phyloP scores from a whole-genome alignment of 2,888 invertebrate species.

The Luperina nickerlii region DNA sequence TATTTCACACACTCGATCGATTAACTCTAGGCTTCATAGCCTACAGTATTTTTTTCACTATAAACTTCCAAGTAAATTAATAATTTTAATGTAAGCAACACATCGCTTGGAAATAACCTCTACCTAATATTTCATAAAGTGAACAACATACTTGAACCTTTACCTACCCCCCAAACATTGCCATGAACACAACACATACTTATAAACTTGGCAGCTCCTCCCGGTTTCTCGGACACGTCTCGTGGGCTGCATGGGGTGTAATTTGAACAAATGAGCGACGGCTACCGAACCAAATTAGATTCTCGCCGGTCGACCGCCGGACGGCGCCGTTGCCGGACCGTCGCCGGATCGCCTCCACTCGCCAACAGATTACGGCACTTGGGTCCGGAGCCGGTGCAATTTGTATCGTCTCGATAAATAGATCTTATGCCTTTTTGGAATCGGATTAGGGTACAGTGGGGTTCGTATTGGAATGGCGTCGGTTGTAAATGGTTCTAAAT shows the following conservation, averaged over 20 bases:
- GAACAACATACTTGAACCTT: constrained; percentile 2
- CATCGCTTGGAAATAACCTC: not conserved
- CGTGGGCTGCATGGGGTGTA: constrained; percentile 70
- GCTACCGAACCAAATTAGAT: constrained; percentile 92
- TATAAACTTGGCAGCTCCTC: constrained; percentile 60
- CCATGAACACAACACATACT: constrained; percentile 56
- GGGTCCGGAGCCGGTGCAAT: constrained; percentile 70
- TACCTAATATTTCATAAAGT: not conserved
- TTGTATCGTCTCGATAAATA: constrained; percentile 71
- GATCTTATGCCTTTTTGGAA: constrained; percentile 58
- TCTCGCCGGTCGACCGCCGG: constrained; percentile 80
- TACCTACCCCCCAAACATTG: constrained; percentile 29
- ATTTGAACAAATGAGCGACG: constrained; percentile 92
- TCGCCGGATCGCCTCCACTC: constrained; percentile 66
- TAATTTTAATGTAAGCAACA: not conserved
- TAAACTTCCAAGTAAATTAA: not conserved
- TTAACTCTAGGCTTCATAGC: not conserved
- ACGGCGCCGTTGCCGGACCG: constrained; percentile 58
- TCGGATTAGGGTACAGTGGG: constrained; percentile 25
- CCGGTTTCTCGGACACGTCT: constrained; percentile 70
- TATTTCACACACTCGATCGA: not conserved
- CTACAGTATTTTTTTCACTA: not conserved
- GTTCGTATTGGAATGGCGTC: constrained; percentile 24
- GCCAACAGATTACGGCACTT: constrained; percentile 80
- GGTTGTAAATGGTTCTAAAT: constrained; percentile 32